Percentiles rank a stretch among this genome's conserved stretches.
Conservation (phyloP, 2,888 invertebrate species). For the Erannis defoliaria region DNA sequence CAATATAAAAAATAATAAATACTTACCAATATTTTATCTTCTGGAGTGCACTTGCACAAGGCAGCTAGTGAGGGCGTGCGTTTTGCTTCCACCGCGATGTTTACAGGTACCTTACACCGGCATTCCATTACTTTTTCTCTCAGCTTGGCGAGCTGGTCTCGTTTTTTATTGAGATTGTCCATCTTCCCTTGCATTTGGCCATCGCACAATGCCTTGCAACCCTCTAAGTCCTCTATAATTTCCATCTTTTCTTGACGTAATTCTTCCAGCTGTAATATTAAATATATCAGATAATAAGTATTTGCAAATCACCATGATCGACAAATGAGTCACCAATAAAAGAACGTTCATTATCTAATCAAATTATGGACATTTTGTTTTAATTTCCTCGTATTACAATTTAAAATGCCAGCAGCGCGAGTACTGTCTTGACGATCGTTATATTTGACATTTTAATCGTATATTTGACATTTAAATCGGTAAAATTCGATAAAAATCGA, state of each 20-base stretch:
- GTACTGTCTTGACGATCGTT: too few species aligned
- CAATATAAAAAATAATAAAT: too few species aligned
- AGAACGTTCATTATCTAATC: slow-evolving; percentile 12
- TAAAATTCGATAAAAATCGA: too few species aligned
- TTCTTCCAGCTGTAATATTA: slow-evolving; percentile 58
- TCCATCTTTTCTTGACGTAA: slow-evolving; percentile 63
- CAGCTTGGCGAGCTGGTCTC: slow-evolving; percentile 54
- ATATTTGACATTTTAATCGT: too few species aligned
- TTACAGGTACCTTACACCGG: slow-evolving; percentile 70
- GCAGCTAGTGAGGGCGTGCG: slow-evolving; percentile 77
- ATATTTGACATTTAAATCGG: too few species aligned
- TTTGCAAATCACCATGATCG: slow-evolving; percentile 20
- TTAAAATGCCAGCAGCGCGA: background rate
- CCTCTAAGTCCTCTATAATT: slow-evolving; percentile 67
- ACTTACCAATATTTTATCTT: slow-evolving; percentile 65
- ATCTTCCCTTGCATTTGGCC: slow-evolving; percentile 57
- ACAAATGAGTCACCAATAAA: slow-evolving; percentile 9
- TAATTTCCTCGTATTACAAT: background rate
- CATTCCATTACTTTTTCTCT: slow-evolving; percentile 68
- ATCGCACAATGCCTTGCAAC: slow-evolving; percentile 67
- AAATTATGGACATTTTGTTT: background rate
- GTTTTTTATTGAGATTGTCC: slow-evolving; percentile 63
- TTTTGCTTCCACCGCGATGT: slow-evolving; percentile 66
- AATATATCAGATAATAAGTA: background rate
- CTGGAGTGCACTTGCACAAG: slow-evolving; percentile 69